Percentiles rank a stretch among this genome's conserved stretches.
These are phyloP conservation scores for Microchirus variegatus DNA, from an alignment of 2,797 vertebrate species.

Conservation along the genomic window DNA sequence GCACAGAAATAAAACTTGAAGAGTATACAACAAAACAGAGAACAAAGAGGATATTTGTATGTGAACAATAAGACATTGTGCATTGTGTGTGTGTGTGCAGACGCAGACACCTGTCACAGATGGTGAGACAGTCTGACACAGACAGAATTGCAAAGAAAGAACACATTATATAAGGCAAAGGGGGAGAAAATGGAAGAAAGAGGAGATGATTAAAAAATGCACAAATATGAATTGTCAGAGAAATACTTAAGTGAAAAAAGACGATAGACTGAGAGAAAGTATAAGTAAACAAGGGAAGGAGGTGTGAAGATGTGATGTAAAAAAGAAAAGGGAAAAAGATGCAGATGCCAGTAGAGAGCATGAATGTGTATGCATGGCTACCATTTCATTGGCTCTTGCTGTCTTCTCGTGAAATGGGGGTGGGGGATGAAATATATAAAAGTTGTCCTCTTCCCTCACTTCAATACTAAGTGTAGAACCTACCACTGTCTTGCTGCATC, in stretches of 20 bases:
- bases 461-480: not conserved
- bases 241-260: not conserved
- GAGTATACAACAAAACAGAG: not conserved
- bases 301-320: not conserved
- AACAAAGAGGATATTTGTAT: not conserved
- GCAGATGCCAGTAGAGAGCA: constrained; percentile 45
- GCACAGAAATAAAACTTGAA: not conserved
- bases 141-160: not conserved
- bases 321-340: constrained; percentile 20
- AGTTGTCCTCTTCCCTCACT: not conserved
- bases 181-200: not conserved
- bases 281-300: not conserved
- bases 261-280: not conserved
- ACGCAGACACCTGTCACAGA: constrained; percentile 3
- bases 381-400: constrained; percentile 31
- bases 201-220: not conserved
- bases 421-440: constrained; percentile 9
- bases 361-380: constrained; percentile 17
- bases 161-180: not conserved
- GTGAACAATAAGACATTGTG: not conserved
- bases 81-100: not conserved
- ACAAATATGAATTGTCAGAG: not conserved
- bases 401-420: constrained; percentile 17
- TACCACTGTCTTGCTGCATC: constrained; percentile 22
- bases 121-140: not conserved